phyloP scores from a whole-genome alignment of 2,888 invertebrate genomes.

The Linhomoeus sp. region DNA sequence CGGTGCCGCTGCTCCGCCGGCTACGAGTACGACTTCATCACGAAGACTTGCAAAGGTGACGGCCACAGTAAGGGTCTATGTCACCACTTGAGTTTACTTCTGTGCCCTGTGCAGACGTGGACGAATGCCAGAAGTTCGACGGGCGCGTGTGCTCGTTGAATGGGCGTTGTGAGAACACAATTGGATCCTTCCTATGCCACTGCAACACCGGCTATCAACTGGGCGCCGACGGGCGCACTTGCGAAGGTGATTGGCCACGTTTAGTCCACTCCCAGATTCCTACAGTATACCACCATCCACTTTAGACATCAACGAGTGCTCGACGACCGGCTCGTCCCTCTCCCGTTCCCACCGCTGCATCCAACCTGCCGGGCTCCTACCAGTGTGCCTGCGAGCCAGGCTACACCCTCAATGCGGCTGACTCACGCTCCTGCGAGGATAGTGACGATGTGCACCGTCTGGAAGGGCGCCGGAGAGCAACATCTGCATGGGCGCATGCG shows the following conservation, averaged over 20 bases:
- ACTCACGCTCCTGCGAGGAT: conserved; percentile 48
- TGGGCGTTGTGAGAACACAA: conserved; percentile 45
- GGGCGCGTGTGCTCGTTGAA: conserved; percentile 41
- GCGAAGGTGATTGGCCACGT: conserved; percentile 28
- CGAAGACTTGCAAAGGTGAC: conserved; percentile 7
- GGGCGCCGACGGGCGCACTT: conserved; percentile 26
- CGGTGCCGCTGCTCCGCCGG: conserved; percentile 31
- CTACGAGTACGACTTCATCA: conserved; percentile 24
- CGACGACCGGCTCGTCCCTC: conserved; percentile 25
- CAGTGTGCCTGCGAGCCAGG: conserved; percentile 67
- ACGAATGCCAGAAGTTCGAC: conserved; percentile 52
- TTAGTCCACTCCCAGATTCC: too few species aligned
- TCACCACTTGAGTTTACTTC: neutral
- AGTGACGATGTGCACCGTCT: conserved; percentile 62
- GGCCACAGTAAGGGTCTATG: conserved; percentile 9
- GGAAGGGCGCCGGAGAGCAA: conserved; percentile 40
- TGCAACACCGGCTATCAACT: conserved; percentile 42
- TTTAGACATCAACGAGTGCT: conserved; percentile 50
- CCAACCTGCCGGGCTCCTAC: conserved; percentile 69
- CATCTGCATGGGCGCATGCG: conserved; percentile 26
- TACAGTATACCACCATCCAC: too few species aligned
- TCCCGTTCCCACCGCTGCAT: conserved; percentile 67
- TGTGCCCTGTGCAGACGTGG: conserved; percentile 41
- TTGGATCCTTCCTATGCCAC: conserved; percentile 47
- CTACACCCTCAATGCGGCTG: conserved; percentile 46